These are phyloP conservation scores for Megalopta genalis DNA, from an alignment of 1,140 invertebrate species.

Conservation along the genomic window DNA sequence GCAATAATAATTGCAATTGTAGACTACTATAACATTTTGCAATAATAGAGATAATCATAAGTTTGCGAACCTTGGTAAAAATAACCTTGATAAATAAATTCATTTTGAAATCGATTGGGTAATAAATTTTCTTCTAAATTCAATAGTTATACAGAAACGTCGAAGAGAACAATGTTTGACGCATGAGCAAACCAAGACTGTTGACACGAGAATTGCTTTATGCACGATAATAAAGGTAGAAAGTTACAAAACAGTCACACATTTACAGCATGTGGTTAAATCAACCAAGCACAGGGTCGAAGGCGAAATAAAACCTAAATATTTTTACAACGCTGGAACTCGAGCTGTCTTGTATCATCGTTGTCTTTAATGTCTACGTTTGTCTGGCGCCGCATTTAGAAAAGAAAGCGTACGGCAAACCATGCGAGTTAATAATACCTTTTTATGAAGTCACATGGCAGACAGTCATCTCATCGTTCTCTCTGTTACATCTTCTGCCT, in stretches of 20 bases:
- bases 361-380: constrained; percentile 39
- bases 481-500: background rate
- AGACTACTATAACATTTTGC: no score
- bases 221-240: background rate
- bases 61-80: no score
- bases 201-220: background rate
- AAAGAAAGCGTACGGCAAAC: constrained; percentile 21
- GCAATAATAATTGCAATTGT: no score
- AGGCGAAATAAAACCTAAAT: constrained; percentile 36
- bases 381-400: constrained; percentile 36
- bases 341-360: constrained; percentile 39
- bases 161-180: background rate
- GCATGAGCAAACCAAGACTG: background rate
- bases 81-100: no score
- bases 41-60: no score
- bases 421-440: constrained; percentile 24
- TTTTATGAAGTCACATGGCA: constrained; percentile 20
- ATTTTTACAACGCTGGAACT: constrained; percentile 33
- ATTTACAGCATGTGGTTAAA: constrained; percentile 8
- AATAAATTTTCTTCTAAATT: no score
- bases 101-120: no score
- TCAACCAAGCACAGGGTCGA: constrained; percentile 3
- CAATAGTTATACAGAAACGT: background rate
- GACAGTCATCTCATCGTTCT: background rate
- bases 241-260: background rate